These are phyloP conservation scores for Dicyrtoma fusca DNA, from an alignment of 2,888 invertebrate species.

Conservation along the genomic window DNA sequence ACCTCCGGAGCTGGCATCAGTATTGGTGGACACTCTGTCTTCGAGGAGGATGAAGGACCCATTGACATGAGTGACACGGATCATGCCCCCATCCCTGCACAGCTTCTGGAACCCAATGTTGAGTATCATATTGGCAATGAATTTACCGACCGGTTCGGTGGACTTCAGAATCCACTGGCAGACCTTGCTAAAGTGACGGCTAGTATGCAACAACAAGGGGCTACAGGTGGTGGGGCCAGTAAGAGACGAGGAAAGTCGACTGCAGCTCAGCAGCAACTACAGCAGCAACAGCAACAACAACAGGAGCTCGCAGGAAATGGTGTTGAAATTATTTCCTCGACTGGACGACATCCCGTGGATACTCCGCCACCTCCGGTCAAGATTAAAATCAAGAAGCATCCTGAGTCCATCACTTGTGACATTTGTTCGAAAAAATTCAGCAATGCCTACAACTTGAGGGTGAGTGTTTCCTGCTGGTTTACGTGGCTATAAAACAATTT, in stretches of 20 bases:
- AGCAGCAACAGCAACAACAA: slow-evolving; percentile 39
- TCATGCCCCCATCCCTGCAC: slow-evolving; percentile 55
- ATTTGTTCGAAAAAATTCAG: slow-evolving; percentile 86
- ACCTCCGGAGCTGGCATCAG: slow-evolving; percentile 53
- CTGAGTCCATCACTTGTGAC: slow-evolving; percentile 67
- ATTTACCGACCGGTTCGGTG: slow-evolving; percentile 52
- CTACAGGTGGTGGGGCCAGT: slow-evolving; percentile 45
- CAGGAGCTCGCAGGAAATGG: slow-evolving; percentile 52
- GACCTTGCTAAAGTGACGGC: slow-evolving; percentile 56
- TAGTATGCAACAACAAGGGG: slow-evolving; percentile 49
- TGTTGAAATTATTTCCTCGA: slow-evolving; percentile 54
- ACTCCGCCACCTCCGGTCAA: slow-evolving; percentile 50
- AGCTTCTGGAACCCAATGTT: slow-evolving; percentile 55
- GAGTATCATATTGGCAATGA: slow-evolving; percentile 55
- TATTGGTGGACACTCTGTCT: slow-evolving; percentile 46
- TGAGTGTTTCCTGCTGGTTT: slow-evolving; percentile 39
- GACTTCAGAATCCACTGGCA: slow-evolving; percentile 53
- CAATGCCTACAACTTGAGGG: slow-evolving; percentile 86
- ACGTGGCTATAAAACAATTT: no score
- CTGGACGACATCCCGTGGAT: slow-evolving; percentile 48
- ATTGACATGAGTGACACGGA: slow-evolving; percentile 56
- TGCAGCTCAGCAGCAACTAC: not conserved
- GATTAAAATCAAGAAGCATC: slow-evolving; percentile 55
- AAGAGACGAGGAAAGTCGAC: slow-evolving; percentile 37
- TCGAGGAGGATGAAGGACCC: slow-evolving; percentile 49